A percentile compares a stretch with the other conserved stretches of the same genome.
These are phyloP conservation scores for Amphilophus citrinellus DNA, from an alignment of 2,113 vertebrate species.

Conservation along the genomic window DNA sequence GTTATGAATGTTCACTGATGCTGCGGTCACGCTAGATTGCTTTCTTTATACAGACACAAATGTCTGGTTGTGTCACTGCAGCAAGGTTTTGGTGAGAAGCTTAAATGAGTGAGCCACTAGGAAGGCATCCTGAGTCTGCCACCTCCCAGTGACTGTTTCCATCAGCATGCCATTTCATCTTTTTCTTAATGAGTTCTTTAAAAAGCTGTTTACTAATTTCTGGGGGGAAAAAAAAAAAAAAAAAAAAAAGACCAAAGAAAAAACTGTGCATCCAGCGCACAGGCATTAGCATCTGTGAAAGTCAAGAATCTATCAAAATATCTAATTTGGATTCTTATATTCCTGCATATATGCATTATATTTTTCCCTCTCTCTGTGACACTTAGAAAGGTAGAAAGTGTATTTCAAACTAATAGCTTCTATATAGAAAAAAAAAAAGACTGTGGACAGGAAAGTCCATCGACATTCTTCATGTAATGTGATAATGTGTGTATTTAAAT, in stretches of 20 bases:
- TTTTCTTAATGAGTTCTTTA: neutral
- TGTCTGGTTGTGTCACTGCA: neutral
- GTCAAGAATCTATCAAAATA: neutral
- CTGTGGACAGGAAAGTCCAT: slow-evolving; percentile 28
- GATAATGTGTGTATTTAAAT: slow-evolving; percentile 22
- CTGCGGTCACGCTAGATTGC: slow-evolving; percentile 18
- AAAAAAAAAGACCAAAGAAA: neutral
- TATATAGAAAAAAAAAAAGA: slow-evolving; percentile 22
- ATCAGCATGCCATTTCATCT: neutral
- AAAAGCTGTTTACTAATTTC: neutral
- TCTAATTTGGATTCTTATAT: slow-evolving; percentile 12
- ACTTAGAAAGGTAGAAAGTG: neutral
- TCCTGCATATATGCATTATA: neutral
- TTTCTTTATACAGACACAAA: slow-evolving; percentile 9
- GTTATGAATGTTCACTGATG: slow-evolving; percentile 34
- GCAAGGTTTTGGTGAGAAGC: neutral
- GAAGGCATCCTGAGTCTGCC: neutral
- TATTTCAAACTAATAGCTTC: slow-evolving; percentile 22
- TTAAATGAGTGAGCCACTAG: neutral
- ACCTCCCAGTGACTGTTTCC: neutral
- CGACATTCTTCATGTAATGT: slow-evolving; percentile 79
- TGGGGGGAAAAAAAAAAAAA: neutral
- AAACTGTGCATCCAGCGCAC: slow-evolving; percentile 57
- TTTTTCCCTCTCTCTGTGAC: neutral
- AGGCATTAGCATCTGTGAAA: neutral